phyloP scores from a whole-genome alignment of 2,113 vertebrate genomes.

The Struthidea cinerea region DNA sequence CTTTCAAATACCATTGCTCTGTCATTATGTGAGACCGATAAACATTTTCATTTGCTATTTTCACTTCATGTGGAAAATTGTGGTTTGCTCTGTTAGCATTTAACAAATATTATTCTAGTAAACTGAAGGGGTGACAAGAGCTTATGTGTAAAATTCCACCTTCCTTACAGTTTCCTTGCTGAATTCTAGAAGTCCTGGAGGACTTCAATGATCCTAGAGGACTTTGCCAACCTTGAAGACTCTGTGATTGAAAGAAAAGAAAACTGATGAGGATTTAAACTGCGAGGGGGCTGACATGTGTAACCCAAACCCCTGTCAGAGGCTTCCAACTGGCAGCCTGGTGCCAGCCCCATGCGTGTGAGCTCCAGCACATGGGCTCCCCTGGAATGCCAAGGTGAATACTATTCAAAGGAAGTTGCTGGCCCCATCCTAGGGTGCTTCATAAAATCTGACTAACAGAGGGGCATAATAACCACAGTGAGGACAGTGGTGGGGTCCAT shows the following conservation, averaged over 20 bases:
- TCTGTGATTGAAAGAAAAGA: background rate
- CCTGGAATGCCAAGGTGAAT: background rate
- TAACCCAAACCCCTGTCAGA: background rate
- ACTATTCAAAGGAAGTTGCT: background rate
- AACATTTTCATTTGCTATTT: background rate
- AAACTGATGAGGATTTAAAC: background rate
- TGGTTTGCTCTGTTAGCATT: background rate
- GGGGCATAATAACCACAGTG: background rate
- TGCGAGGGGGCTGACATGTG: background rate
- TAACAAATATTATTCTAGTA: background rate
- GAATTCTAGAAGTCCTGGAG: background rate
- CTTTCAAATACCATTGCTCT: background rate
- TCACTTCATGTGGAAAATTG: background rate
- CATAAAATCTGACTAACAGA: background rate
- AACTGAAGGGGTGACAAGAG: background rate
- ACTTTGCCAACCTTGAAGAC: background rate
- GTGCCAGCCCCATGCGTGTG: fast-evolving
- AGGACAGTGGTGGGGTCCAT: background rate
- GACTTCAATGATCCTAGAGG: fast-evolving
- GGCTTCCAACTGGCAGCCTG: background rate
- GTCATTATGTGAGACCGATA: background rate
- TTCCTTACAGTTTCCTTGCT: background rate
- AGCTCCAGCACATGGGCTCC: background rate
- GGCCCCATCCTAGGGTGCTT: background rate
- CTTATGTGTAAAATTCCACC: background rate